Base-by-base conservation (phyloP, 2,113 vertebrate species). In the Phalacrocorax carbo region DNA sequence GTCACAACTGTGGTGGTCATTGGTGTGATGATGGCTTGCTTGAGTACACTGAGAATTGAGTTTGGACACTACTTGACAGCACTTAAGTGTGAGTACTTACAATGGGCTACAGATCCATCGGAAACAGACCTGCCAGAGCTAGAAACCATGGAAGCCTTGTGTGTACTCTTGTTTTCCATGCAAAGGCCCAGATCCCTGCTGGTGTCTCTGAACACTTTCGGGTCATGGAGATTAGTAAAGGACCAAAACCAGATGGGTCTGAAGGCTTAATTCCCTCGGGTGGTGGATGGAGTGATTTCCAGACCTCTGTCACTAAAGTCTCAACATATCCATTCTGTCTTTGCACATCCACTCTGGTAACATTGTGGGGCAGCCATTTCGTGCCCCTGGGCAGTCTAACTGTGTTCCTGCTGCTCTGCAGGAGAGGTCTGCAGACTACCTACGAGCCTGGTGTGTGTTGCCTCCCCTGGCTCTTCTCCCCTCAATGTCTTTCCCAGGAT, bases 11-110 rank as follows among this genome's bases (percentile, higher is more conserved):
- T 19, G 40, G 34, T 48, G 64, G 22, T 38, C 10, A 8, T 12
- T 23, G 14, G 5, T 44, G 17, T 14, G 71, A 57, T 10, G 42
- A 10, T 40, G 40, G 7, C 44, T 82, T 32, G 21, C 25, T 66
- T 36, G 46, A 71, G 42, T 23, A 51, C 55, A 40, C 17, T 27
- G 32, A 55, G 54, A 77, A 40, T 0, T 20, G 49, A 62, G 21
- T 80, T 73, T 77, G 55, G 55, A 66, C 15, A 60, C 22, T 11
- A 10, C 27, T 21, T 15, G 7, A 5, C 19, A 57, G 34, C 25
- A 17, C 0, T 0, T 30, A 38, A 64, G 27, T 30, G 4, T 4
- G 6, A 65, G 49, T n/a, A 21, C 11, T 73, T n/a, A 7, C 0
- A 60, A 70, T 0, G 6, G 38, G 20, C 40, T 73, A 48, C 16